Evolutionary conservation across 2,888 invertebrate genomes (phyloP), one percentile per base, ranked within the genome.

Genomic region (Priapulus caudatus): DNA sequence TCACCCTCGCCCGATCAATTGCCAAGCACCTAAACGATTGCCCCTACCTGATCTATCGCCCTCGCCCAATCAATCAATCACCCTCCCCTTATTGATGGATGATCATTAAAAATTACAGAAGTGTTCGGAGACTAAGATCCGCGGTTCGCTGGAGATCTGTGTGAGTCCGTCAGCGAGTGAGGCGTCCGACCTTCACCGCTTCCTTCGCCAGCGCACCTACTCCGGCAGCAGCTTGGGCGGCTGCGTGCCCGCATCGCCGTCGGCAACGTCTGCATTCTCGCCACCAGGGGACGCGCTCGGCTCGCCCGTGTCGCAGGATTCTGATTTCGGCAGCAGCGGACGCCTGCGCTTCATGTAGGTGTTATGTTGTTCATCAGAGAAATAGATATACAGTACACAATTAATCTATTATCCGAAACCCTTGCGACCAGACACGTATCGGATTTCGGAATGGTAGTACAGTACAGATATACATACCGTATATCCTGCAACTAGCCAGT

Each of bases 111-210:
- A 10, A 33, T 33, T 33, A 10, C n/a, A 33, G 33, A 33, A 33
- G 10, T 33, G 10, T 10, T 33, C 33, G n/a, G 33, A 10, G 10
- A 33, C 33, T 33, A 33, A 33, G 43, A 63, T 69, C 1, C 60
- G 71, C 20, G 72, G 72, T 4, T 63, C 61, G 18, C 70, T 69
- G 56, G 72, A 72, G 56, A 51, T 67, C 19, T 70, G 70, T 53
- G 53, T 69, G 44, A 67, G 65, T 10, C 68, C 73, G 15, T 68
- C 70, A 1, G 66, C 69, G 1, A 60, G 61, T 21, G 67, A 69
- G 19, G 57, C 61, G 15, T 54, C 63, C 3, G 67, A 71, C 57
- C 62, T 71, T 55, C 66, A 21, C 62, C 63, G 48, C 65, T 69
- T 53, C 59, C 72, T 52, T 10, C 33, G 33, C n/a, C 10, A 33